Conservation (phyloP, 2,113 vertebrate species). For the Numenius arquata region DNA sequence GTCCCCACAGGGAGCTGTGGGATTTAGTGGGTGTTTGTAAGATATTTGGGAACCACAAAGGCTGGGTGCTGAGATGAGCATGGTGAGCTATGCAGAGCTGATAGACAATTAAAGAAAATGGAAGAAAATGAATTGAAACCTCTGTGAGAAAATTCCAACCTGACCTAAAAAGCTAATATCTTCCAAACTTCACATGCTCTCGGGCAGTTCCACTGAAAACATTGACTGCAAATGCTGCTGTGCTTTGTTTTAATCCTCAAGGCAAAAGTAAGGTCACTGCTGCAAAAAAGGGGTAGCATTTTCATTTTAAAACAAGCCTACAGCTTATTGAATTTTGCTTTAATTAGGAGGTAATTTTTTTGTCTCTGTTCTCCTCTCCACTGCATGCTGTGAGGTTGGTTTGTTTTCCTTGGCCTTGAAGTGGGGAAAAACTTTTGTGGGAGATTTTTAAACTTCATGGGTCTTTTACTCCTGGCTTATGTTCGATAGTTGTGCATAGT, state of each 20-base stretch:
- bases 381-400: not conserved
- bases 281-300: constrained; percentile 24
- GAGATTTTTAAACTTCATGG: not conserved
- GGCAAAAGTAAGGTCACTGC: constrained; percentile 35
- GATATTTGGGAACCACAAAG: not conserved
- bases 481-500: not conserved
- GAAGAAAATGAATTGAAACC: not conserved
- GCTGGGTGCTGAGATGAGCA: not conserved
- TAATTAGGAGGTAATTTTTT: not conserved
- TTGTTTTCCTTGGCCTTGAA: constrained; percentile 37
- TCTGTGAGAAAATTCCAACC: not conserved
- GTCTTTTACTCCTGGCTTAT: not conserved
- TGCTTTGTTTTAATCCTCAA: constrained; percentile 29
- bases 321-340: constrained; percentile 16
- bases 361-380: not conserved
- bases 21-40: not conserved
- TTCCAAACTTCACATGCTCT: not conserved
- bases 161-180: not conserved
- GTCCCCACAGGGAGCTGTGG: not conserved
- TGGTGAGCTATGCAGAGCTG: not conserved
- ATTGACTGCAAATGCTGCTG: not conserved
- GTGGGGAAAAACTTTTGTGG: not conserved
- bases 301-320: constrained; percentile 47
- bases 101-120: not conserved
- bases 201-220: not conserved